Percentiles rank a stretch among this genome's conserved stretches.
phyloP scores from a whole-genome alignment of 35 echinoderm and acorn worm genomes.

The Holothuria glaberrima region DNA sequence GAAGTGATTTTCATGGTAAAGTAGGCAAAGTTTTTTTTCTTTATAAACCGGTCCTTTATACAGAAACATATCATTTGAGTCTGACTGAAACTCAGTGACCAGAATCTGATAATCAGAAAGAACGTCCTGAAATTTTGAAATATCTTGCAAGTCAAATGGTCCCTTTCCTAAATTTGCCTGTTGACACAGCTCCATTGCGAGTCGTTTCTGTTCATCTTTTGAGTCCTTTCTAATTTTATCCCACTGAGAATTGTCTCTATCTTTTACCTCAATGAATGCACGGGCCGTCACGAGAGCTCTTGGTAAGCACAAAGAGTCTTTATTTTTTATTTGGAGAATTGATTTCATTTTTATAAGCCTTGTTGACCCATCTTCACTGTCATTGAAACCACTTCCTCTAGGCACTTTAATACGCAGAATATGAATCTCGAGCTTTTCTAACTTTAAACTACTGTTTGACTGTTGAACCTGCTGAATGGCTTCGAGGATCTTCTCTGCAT shows the following conservation, averaged over 20 bases:
- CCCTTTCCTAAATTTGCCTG: background rate
- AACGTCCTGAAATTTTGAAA: slow-evolving; percentile 37
- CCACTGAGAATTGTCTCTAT: background rate
- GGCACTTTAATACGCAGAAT: slow-evolving; percentile 30
- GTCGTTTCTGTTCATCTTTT: background rate
- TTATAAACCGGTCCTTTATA: slow-evolving; percentile 31
- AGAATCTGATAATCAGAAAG: slow-evolving; percentile 27
- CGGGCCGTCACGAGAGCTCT: slow-evolving; percentile 53
- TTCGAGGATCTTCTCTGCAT: background rate
- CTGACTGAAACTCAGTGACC: background rate
- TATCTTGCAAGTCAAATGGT: slow-evolving; percentile 17
- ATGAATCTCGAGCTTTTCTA: slow-evolving; percentile 12
- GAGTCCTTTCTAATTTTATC: slow-evolving; percentile 34
- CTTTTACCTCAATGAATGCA: slow-evolving; percentile 9
- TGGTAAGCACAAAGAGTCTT: slow-evolving; percentile 31
- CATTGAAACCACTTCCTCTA: background rate
- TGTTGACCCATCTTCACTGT: background rate
- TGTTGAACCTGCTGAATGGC: slow-evolving; percentile 29
- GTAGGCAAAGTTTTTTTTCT: slow-evolving; percentile 23
- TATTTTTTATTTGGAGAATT: slow-evolving; percentile 36
- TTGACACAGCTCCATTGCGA: slow-evolving; percentile 13
- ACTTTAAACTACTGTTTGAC: slow-evolving; percentile 33
- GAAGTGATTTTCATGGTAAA: slow-evolving; percentile 34
- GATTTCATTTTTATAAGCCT: slow-evolving; percentile 2
- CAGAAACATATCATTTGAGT: slow-evolving; percentile 15